Percentiles rank a stretch among this genome's conserved stretches.
These are phyloP conservation scores for Oriolus oriolus DNA, from an alignment of 2,113 vertebrate species.

Conservation along the genomic window DNA sequence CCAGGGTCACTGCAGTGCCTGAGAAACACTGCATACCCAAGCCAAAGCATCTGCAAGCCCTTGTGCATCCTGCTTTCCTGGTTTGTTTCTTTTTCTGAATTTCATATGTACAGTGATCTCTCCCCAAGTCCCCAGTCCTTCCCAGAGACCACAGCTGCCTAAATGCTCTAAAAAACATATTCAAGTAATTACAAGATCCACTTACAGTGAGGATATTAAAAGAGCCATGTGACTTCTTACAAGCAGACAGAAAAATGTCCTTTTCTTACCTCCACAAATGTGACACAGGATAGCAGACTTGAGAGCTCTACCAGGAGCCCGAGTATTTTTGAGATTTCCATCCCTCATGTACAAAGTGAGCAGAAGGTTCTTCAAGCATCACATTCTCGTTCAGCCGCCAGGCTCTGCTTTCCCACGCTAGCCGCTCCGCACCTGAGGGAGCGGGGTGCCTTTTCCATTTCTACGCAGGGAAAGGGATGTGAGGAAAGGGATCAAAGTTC, in stretches of 20 bases:
- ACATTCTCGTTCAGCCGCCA: not conserved
- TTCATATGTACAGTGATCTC: not conserved
- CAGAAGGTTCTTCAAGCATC: slow-evolving; percentile 20
- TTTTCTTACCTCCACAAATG: slow-evolving; percentile 48
- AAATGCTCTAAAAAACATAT: not conserved
- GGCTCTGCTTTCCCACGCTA: not conserved
- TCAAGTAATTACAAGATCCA: not conserved
- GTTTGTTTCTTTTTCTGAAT: not conserved
- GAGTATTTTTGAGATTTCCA: slow-evolving; percentile 7
- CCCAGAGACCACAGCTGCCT: not conserved
- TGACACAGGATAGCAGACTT: slow-evolving; percentile 1
- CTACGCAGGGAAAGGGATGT: not conserved
- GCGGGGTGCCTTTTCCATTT: not conserved
- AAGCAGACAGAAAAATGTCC: not conserved
- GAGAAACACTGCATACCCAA: not conserved
- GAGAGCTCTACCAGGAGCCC: not conserved
- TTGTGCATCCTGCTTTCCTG: not conserved
- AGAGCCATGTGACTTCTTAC: not conserved
- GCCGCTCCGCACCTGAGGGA: not conserved
- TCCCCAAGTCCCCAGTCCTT: not conserved
- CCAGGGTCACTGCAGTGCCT: not conserved
- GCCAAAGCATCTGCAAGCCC: slow-evolving; percentile 33
- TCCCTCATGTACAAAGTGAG: not conserved
- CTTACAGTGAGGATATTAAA: not conserved
- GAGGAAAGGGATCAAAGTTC: not conserved